Evolutionary conservation across 2,797 vertebrate genomes (phyloP), one percentile per base, ranked within the genome.

Genomic region (Pyrocephalus nanus): DNA sequence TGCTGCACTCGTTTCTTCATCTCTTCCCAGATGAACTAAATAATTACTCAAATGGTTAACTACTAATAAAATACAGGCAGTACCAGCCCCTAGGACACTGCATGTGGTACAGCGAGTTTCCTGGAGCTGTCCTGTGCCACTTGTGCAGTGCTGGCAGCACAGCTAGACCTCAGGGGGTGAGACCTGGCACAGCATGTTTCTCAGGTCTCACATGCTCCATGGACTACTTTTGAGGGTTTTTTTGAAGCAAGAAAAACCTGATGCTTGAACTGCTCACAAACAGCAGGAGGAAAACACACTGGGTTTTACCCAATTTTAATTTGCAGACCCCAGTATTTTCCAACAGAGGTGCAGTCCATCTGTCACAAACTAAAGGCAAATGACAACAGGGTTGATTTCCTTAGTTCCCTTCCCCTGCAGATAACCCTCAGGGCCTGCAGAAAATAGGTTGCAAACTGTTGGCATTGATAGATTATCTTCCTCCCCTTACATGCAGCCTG

Each of bases 391-490:
- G 83, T 34, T 78, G 70, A 42, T 95, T 92, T 92, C 92, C 60
- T 84, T 75, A 75, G 50, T 55, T 92, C 38, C 47, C 27, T 81
- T 93, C 62, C 86, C 82, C 62, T 81, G 15, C 36, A 88, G 93
- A 95, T 88, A 95, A 90, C 83, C 86, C 70, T 60, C 76, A 45
- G 90, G 85, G 70, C 50, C 70, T 70, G 43, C 66, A 94, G 70
- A 95, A 79, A 95, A 94, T 92, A 83, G 86, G 51, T 45, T 94
- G 73, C 62, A 70, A 94, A 93, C 76, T 72, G 76, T 45, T 88
- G 83, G 40, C 62, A 0, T 75, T 96, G 92, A 96, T 86, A 88
- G 76, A 96, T 94, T 79, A 88, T 70, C 40, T 86, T 88, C 88
- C 70, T 94, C 62, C 66, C 32, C 51, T 38, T 90, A 34, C 54